Evolutionary conservation across 1,140 invertebrate species (phyloP).

Genomic region (Drosophila oshimai): DNA sequence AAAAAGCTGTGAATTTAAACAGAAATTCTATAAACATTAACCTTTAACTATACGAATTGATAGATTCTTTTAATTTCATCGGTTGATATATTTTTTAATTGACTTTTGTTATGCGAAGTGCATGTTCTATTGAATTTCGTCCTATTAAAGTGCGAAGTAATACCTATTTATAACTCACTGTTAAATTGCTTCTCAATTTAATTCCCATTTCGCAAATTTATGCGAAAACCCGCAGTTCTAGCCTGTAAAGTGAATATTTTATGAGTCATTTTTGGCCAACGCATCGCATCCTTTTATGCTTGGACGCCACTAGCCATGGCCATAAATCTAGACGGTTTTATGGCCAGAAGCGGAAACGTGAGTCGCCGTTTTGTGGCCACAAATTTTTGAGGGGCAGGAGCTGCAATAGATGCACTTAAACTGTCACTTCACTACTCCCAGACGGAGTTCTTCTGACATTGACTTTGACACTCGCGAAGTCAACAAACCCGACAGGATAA

Average conservation of each 20-base stretch:
- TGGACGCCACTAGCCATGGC: constrained; percentile 2
- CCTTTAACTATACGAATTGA: neutral
- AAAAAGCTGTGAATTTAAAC: neutral
- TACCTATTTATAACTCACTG: too few species aligned
- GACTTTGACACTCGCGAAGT: constrained; percentile 43
- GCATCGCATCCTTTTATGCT: constrained; percentile 31
- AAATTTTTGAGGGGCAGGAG: constrained; percentile 8
- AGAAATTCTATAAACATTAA: neutral
- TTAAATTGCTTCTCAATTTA: neutral
- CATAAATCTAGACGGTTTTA: constrained; percentile 30
- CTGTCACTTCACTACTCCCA: constrained; percentile 28
- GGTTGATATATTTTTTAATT: neutral
- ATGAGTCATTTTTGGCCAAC: constrained; percentile 22
- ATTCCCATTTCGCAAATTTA: neutral
- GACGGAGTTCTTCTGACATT: constrained; percentile 32
- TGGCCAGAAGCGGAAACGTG: constrained; percentile 34
- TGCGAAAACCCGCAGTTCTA: neutral
- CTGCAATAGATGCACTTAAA: constrained; percentile 35
- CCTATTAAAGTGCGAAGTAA: too few species aligned
- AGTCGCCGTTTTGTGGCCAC: constrained; percentile 2
- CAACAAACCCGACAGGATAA: constrained; percentile 45
- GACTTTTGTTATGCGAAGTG: neutral
- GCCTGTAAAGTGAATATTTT: neutral
- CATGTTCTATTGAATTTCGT: too few species aligned
- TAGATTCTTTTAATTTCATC: neutral